A percentile compares a stretch with the other conserved stretches of the same genome.
Conservation (phyloP, 92 coral and sea anemone genomes). For the Blastomussa wellsi region DNA sequence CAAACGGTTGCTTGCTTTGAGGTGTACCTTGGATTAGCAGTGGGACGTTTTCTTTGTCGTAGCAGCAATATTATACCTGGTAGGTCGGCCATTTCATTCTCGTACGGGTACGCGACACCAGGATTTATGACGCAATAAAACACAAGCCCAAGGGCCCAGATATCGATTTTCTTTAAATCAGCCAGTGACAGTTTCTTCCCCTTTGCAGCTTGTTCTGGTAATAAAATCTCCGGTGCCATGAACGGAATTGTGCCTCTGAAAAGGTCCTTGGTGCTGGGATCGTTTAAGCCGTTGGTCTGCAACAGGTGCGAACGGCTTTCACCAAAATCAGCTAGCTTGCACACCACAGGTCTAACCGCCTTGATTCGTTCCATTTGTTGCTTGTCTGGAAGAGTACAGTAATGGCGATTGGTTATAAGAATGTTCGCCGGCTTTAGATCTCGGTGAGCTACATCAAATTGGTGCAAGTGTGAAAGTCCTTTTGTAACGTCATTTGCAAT, state of each 20-base stretch:
- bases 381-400: conserved; percentile 5
- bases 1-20: conserved; percentile 16
- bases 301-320: conserved; percentile 38
- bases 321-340: conserved; percentile 43
- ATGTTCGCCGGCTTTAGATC: conserved; percentile 36
- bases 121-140: conserved; percentile 43
- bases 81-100: background rate
- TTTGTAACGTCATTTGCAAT: conserved; percentile 31
- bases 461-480: conserved; percentile 30
- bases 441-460: conserved; percentile 20
- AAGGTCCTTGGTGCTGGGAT: conserved; percentile 4
- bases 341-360: conserved; percentile 12
- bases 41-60: conserved; percentile 11
- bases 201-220: conserved; percentile 5
- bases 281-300: conserved; percentile 18
- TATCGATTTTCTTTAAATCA: conserved; percentile 38
- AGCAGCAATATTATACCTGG: background rate
- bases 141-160: conserved; percentile 44
- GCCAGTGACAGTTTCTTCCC: conserved; percentile 15
- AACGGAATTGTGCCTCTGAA: conserved; percentile 38
- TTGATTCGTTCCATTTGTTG: background rate
- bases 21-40: conserved; percentile 1
- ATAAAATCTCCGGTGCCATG: conserved; percentile 41
- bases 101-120: conserved; percentile 27
- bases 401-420: conserved; percentile 33